Evolutionary conservation across 1,140 invertebrate species (phyloP), one percentile per base, ranked within the genome.

Genomic region (Aphaenogaster rudis): DNA sequence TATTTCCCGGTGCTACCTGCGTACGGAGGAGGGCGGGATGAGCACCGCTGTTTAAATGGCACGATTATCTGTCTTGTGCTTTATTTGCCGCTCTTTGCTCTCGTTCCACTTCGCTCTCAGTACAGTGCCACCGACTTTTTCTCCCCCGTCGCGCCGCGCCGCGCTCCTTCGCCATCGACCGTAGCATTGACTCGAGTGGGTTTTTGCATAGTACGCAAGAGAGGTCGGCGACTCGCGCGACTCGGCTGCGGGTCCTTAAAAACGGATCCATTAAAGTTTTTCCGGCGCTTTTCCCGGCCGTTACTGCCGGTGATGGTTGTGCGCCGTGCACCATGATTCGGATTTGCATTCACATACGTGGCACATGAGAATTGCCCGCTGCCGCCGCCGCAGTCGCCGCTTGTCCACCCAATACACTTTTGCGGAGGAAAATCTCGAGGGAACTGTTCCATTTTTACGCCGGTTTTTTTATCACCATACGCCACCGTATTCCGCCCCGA

Each of bases 221-320:
- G 89, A 91, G 87, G 89, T 89, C 89, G 90, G 84, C 79, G 77
- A 77, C 79, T 88, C 76, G 78, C 78, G 88, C 81, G 61, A 85
- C 88, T 66, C 39, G 42, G 88, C 48, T 54, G 39, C 45, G 79
- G 71, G 88, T 88, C 90, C 91, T 93, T 94, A 92, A 93, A 93
- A 92, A 93, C 90, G 88, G 90, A 93, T 93, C 93, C 92, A 93
- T 93, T 94, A 93, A 93, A 92, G 93, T 93, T 93, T 93, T 92
- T 92, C 89, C 86, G 92, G 71, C 79, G 88, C 87, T 90, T 92
- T 91, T 88, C 86, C 76, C 86, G 88, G 7, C 42, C 33, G 61
- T 21, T 67, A 54, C 1, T 48, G 28, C 57, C 1, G 86, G 87
- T 86, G 77, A 86, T 91, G 80, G 88, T 86, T 91, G 72, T 88